These are phyloP conservation scores for Eledona agricola DNA, from an alignment of 2,888 invertebrate species.

Conservation along the genomic window DNA sequence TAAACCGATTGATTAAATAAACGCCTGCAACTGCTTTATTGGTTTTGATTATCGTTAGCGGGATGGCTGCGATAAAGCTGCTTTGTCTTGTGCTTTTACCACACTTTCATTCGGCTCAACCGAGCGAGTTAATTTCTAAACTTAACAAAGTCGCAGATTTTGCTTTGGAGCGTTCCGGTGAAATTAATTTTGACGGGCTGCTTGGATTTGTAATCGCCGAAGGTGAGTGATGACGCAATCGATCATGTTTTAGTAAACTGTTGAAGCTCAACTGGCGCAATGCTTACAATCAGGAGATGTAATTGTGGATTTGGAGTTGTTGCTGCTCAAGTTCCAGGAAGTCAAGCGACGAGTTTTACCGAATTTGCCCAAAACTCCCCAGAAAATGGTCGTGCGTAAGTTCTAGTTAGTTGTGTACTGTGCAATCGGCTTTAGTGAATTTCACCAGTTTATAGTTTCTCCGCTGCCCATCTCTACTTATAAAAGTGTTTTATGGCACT, in stretches of 20 bases:
- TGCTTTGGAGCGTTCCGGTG: constrained; percentile 43
- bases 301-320: neutral
- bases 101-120: neutral
- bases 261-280: constrained; percentile 18
- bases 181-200: constrained; percentile 60
- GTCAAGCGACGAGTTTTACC: constrained; percentile 39
- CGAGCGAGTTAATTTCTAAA: neutral
- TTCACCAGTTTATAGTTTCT: too few species aligned
- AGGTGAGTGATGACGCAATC: constrained; percentile 50
- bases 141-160: constrained; percentile 21
- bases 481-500: too few species aligned
- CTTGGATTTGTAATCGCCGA: constrained; percentile 58
- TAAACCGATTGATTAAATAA: constrained; percentile 13
- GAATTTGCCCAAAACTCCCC: constrained; percentile 41
- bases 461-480: too few species aligned
- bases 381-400: constrained; percentile 47
- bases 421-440: too few species aligned
- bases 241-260: neutral
- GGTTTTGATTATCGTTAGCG: constrained; percentile 4
- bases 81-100: neutral
- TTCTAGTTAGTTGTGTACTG: too few species aligned
- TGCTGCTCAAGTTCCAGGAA: constrained; percentile 40
- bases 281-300: neutral
- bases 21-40: constrained; percentile 2
- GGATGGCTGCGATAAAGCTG: constrained; percentile 1